Conservation (phyloP, 1,140 invertebrate species). For the Pachypsylla venusta region DNA sequence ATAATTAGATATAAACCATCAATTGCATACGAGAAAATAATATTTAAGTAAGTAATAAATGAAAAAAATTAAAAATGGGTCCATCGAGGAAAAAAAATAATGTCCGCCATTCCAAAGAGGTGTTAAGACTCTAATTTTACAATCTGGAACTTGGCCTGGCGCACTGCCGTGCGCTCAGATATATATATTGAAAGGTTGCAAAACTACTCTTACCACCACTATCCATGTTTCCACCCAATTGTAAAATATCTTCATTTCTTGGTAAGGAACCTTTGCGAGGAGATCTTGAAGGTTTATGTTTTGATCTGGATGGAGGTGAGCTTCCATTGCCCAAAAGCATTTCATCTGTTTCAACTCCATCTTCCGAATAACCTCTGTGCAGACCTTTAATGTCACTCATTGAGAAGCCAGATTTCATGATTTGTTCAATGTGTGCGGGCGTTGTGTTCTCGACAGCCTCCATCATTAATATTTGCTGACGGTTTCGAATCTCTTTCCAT, state of each 20-base stretch:
- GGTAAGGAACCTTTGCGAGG: slow-evolving; percentile 57
- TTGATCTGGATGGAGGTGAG: slow-evolving; percentile 27
- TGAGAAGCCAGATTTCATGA: slow-evolving; percentile 81
- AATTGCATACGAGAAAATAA: no score
- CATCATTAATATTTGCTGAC: slow-evolving; percentile 57
- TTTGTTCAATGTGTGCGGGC: slow-evolving; percentile 72
- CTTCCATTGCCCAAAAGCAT: slow-evolving; percentile 32
- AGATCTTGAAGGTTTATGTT: slow-evolving; percentile 45
- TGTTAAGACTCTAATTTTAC: no score
- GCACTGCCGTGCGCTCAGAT: no score
- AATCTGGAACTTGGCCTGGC: no score
- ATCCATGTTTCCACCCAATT: slow-evolving; percentile 11
- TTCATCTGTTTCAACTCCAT: slow-evolving; percentile 55
- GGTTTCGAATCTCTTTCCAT: slow-evolving; percentile 76
- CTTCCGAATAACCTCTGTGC: slow-evolving; percentile 68
- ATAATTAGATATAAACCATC: no score
- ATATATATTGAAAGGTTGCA: no score
- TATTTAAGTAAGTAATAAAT: no score
- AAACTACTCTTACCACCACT: not conserved
- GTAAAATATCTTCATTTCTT: slow-evolving; percentile 33
- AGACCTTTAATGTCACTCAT: slow-evolving; percentile 88
- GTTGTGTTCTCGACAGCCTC: slow-evolving; percentile 46
- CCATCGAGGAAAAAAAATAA: no score
- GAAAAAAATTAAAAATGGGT: no score
- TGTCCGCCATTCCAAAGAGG: no score